Evolutionary conservation across 1,140 invertebrate species (phyloP), one percentile per base, ranked within the genome.

Genomic region (Diabrotica undecimpunctata): DNA sequence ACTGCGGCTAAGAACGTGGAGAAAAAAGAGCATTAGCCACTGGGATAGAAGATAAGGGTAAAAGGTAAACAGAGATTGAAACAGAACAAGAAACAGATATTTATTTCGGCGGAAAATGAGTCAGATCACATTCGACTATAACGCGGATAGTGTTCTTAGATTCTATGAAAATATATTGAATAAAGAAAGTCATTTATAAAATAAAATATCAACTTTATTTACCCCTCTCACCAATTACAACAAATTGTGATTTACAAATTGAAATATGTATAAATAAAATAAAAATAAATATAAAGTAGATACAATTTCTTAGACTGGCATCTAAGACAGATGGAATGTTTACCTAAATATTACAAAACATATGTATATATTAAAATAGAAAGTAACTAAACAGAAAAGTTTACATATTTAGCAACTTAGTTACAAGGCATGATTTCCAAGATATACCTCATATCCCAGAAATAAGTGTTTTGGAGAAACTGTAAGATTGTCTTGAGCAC

Each of bases 131-230:
- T n/a, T n/a, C n/a, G n/a, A n/a, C n/a, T n/a, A n/a, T n/a, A n/a
- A n/a, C n/a, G n/a, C n/a, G n/a, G n/a, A n/a, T n/a, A n/a, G n/a
- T n/a, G n/a, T n/a, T n/a, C n/a, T n/a, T n/a, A n/a, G n/a, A n/a
- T n/a, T n/a, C n/a, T n/a, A n/a, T n/a, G 25, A 25, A 25, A 25
- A 25, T 25, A 25, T 25, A 25, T 1, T 4, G 25, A 25, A 25
- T 25, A 25, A 25, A 25, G 25, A 25, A 25, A 25, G 25, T 25
- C 25, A 25, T 25, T 50, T 60, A 60, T 60, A 62, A 62, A 54
- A 54, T 62, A 62, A 62, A 62, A 62, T 54, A 54, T 54, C 38
- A 54, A 62, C 61, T 62, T 62, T 62, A 62, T 62, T 62, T 55
- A 39, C 39, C 61, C 61, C 61, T 62, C 61, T 62, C 61, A 62